phyloP scores from a whole-genome alignment of 2,797 vertebrate genomes.

The Neosilurus hyrtlii region DNA sequence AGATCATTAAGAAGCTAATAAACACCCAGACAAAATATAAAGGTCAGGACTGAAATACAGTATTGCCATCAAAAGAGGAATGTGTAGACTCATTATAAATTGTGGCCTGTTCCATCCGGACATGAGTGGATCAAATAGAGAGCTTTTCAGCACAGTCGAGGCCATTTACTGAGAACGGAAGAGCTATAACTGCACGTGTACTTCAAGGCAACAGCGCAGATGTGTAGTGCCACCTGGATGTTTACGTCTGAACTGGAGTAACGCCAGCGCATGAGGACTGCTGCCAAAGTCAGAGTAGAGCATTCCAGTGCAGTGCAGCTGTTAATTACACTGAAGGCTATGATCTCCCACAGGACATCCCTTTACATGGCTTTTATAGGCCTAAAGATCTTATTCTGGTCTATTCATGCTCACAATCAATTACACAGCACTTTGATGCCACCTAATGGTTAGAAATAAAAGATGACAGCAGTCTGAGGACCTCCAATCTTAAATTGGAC shows the following conservation, averaged over 20 bases:
- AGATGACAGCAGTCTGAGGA: no score
- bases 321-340: conserved; percentile 51
- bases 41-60: conserved; percentile 49
- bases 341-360: conserved; percentile 14
- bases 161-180: conserved; percentile 35
- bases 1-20: conserved; percentile 26
- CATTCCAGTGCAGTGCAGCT: conserved; percentile 46
- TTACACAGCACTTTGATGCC: conserved; percentile 37
- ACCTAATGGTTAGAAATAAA: conserved; percentile 36
- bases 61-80: conserved; percentile 44
- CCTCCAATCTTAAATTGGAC: neutral
- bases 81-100: conserved; percentile 27
- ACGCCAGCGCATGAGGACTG: conserved; percentile 14
- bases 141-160: conserved; percentile 44
- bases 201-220: conserved; percentile 48
- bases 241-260: conserved; percentile 34
- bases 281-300: conserved; percentile 9
- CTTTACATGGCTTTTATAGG: neutral
- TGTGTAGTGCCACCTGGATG: conserved; percentile 57
- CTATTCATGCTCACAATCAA: no score
- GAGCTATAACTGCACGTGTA: conserved; percentile 15
- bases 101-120: conserved; percentile 29
- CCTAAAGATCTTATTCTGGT: neutral
- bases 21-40: conserved; percentile 39
- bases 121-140: conserved; percentile 30